A percentile compares a stretch with the other conserved stretches of the same genome.
phyloP scores from a whole-genome alignment of 2,113 vertebrate species.

The Erpornis zantholeuca region DNA sequence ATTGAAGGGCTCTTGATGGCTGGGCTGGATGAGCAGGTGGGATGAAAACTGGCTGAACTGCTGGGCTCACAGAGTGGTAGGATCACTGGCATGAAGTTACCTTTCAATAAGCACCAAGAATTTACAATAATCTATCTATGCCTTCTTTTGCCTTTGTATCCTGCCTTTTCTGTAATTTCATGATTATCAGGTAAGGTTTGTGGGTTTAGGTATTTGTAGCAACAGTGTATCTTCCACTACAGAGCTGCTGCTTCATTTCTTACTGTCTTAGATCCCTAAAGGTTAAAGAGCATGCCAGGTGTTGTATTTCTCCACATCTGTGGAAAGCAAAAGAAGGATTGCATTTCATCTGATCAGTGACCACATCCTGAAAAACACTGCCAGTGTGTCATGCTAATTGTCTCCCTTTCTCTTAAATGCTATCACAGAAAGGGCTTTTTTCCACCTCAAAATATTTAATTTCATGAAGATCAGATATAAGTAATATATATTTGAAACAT shows the following conservation, averaged over 20 bases:
- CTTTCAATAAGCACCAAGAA: background rate
- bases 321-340: background rate
- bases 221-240: background rate
- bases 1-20: accelerated
- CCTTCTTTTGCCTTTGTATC: background rate
- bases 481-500: background rate
- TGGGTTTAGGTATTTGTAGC: background rate
- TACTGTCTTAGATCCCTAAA: background rate
- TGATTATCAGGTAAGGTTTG: background rate
- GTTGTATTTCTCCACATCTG: background rate
- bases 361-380: background rate
- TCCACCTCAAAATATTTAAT: background rate
- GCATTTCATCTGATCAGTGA: background rate
- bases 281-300: background rate
- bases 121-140: background rate
- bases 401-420: background rate
- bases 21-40: background rate
- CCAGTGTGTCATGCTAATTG: background rate
- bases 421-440: background rate
- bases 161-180: background rate
- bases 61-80: too few relatives aligned
- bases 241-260: background rate
- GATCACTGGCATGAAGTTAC: accelerated
- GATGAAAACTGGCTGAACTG: background rate
- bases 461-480: background rate